Conservation (phyloP, 1,140 invertebrate genomes). For the Neomicropteryx cornuta region DNA sequence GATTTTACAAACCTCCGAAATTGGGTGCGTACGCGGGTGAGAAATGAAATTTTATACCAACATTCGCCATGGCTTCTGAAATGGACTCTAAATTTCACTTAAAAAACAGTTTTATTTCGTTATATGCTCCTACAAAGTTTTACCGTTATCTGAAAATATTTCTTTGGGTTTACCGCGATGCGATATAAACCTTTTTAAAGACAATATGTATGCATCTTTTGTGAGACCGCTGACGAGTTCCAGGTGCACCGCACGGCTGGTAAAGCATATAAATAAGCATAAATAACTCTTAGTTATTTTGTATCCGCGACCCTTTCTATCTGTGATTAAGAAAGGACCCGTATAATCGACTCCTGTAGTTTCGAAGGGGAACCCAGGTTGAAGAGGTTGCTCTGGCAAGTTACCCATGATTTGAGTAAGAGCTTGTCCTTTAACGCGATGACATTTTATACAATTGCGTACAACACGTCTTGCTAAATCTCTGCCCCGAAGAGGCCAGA, state of each 20-base stretch:
- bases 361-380: conserved; percentile 15
- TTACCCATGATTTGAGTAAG: conserved; percentile 8
- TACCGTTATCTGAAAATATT: conserved; percentile 7
- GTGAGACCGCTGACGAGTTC: conserved; percentile 18
- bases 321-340: conserved; percentile 13
- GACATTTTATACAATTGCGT: conserved; percentile 1
- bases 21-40: too few relatives aligned
- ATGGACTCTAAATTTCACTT: too few relatives aligned
- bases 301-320: conserved; percentile 5
- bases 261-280: conserved; percentile 16
- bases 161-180: conserved; percentile 9
- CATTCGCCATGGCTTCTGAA: too few relatives aligned
- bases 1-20: too few relatives aligned
- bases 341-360: conserved; percentile 17
- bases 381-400: conserved; percentile 10
- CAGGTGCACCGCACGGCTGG: conserved; percentile 18
- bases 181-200: conserved; percentile 13
- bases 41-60: too few relatives aligned
- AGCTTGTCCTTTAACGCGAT: not conserved
- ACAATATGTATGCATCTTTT: conserved; percentile 15
- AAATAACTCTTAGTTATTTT: conserved; percentile 14
- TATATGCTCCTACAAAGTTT: conserved; percentile 8
- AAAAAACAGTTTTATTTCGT: not conserved
- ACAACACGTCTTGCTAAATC: conserved; percentile 8
- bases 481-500: conserved; percentile 7